Evolutionary conservation across 2,113 vertebrate species (phyloP).

Genomic region (Myodes glareolus): DNA sequence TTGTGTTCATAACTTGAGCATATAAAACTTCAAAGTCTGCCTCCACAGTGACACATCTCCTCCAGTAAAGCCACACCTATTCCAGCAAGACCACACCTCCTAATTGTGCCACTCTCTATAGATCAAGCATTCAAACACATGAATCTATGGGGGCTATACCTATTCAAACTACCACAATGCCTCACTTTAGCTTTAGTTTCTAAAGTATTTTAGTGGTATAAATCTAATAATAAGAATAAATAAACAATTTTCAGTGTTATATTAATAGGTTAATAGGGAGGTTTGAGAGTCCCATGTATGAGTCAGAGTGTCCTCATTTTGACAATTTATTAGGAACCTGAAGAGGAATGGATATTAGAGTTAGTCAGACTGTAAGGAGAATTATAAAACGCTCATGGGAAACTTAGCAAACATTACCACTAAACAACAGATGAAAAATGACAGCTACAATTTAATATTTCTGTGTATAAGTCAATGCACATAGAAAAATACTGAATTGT

Average conservation of each 20-base stretch:
- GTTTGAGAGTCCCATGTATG: background rate
- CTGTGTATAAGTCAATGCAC: conserved; percentile 22
- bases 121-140: background rate
- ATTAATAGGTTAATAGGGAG: background rate
- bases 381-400: conserved; percentile 37
- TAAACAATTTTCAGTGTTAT: background rate
- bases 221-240: conserved; percentile 60
- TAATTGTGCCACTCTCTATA: background rate
- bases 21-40: background rate
- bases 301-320: background rate
- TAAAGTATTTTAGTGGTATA: conserved; percentile 24
- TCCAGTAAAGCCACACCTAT: background rate
- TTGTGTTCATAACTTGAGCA: background rate
- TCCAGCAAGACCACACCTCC: background rate
- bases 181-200: background rate
- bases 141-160: background rate
- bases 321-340: conserved; percentile 59
- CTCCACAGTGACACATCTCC: background rate
- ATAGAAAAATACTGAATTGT: background rate
- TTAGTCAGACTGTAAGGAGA: background rate
- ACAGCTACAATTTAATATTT: conserved; percentile 62
- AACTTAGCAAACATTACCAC: conserved; percentile 57
- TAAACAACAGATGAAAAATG: conserved; percentile 61
- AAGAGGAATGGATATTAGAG: conserved; percentile 59
- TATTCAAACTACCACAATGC: background rate